phyloP scores from a whole-genome alignment of 2,797 vertebrate genomes.

The Phyllotis vaccarum region DNA sequence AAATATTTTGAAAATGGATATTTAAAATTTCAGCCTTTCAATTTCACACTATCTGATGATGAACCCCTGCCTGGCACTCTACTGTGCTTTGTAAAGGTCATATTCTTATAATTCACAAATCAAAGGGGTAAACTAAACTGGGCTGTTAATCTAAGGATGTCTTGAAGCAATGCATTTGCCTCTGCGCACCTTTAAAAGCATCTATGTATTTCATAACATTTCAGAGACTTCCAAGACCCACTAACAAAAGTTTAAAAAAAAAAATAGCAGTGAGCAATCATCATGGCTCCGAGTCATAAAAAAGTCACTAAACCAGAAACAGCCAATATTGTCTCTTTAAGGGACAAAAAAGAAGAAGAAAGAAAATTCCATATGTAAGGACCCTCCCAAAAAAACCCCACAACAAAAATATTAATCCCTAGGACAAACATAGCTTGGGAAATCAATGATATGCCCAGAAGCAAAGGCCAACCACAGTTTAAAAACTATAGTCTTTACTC shows the following conservation, averaged over 20 bases:
- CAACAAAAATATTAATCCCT: neutral
- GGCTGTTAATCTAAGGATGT: neutral
- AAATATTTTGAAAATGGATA: neutral
- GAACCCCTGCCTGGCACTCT: neutral
- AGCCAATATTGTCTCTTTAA: slow-evolving; percentile 1
- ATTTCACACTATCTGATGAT: neutral
- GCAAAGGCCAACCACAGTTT: slow-evolving; percentile 19
- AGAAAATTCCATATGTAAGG: slow-evolving; percentile 2
- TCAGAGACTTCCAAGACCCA: neutral
- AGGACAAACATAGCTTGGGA: slow-evolving; percentile 16
- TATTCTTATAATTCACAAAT: neutral
- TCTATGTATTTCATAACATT: neutral
- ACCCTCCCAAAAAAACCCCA: neutral
- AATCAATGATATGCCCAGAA: slow-evolving; percentile 38
- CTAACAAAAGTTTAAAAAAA: neutral
- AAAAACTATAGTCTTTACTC: slow-evolving; percentile 25
- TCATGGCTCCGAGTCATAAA: neutral
- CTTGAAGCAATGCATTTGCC: neutral
- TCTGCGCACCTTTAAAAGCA: neutral
- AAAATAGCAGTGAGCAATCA: neutral
- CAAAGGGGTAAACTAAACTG: neutral
- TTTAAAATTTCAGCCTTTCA: neutral
- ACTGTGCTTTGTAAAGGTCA: neutral
- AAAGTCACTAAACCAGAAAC: neutral
- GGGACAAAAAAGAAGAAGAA: too few relatives aligned